Conservation (phyloP, 2,888 invertebrate species). For the Lasioglossum malachurum region DNA sequence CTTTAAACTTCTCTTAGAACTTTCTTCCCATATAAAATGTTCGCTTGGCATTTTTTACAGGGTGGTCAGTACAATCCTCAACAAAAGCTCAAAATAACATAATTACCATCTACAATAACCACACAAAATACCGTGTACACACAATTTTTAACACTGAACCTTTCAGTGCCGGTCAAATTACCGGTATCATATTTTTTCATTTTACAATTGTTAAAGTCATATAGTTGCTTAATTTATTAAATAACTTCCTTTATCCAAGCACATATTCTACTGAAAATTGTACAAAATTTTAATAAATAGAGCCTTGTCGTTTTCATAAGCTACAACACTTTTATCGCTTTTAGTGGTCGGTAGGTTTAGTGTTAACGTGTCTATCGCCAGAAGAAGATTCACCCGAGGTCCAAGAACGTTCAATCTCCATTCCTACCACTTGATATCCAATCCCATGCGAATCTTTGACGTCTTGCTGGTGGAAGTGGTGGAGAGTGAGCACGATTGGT, state of each 20-base stretch:
- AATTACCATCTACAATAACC: no score
- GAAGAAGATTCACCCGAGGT: not conserved
- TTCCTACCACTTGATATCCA: not conserved
- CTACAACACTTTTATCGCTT: no score
- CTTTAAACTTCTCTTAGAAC: not conserved
- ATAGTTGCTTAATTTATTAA: no score
- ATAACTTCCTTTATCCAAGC: no score
- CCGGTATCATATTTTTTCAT: no score
- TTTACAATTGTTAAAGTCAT: no score
- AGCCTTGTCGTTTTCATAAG: no score
- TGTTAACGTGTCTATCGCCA: not conserved
- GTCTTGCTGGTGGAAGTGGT: slow-evolving; percentile 5
- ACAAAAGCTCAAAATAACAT: not conserved
- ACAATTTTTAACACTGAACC: not conserved
- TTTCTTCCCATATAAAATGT: not conserved
- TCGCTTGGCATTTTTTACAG: not conserved
- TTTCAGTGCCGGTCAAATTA: no score
- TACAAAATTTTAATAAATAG: no score
- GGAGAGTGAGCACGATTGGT: not conserved
- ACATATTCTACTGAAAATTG: no score
- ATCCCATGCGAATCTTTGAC: not conserved
- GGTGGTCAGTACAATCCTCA: not conserved
- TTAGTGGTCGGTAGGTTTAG: no score
- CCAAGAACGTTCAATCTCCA: not conserved
- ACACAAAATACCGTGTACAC: no score